Evolutionary conservation across 2,113 vertebrate genomes (phyloP).

Genomic region (Perca schrenkii): DNA sequence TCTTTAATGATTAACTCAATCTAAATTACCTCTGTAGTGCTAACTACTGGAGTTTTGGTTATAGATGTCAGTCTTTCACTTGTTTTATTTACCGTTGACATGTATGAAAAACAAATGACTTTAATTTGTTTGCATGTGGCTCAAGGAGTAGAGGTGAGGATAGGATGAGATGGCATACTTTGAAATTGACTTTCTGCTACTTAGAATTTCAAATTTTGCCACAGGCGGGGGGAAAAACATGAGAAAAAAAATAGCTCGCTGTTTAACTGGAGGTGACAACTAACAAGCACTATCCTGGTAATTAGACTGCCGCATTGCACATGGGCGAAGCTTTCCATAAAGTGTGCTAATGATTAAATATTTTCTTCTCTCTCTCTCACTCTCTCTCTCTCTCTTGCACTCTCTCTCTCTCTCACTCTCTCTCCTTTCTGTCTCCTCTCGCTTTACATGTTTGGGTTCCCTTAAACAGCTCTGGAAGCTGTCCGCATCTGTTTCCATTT

Average conservation of each 20-base stretch:
- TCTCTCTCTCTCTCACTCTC: not conserved
- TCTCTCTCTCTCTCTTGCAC: constrained; percentile 8
- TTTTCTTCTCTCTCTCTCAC: constrained; percentile 37
- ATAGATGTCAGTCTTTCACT: constrained; percentile 12
- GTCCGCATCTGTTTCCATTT: constrained; percentile 59
- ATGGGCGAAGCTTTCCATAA: constrained; percentile 62
- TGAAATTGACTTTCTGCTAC: constrained; percentile 62
- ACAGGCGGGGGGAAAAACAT: constrained; percentile 24
- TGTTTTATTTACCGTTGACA: constrained; percentile 25
- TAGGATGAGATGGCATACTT: constrained; percentile 26
- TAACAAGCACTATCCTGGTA: constrained; percentile 78
- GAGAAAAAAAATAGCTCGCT: constrained; percentile 46
- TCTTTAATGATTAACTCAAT: constrained; percentile 30
- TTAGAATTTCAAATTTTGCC: constrained; percentile 76
- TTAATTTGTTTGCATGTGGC: constrained; percentile 18
- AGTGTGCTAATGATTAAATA: constrained; percentile 66
- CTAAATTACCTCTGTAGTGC: constrained; percentile 8
- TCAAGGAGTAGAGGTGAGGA: constrained; percentile 5
- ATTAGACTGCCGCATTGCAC: constrained; percentile 73
- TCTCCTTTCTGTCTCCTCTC: constrained; percentile 10
- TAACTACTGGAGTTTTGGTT: constrained; percentile 5
- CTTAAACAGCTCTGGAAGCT: constrained; percentile 46
- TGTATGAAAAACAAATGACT: constrained; percentile 38
- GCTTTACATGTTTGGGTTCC: constrained; percentile 23
- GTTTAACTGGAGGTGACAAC: constrained; percentile 81